phyloP scores from a whole-genome alignment of 2,113 vertebrate species.

The Cochlearius cochlearius region DNA sequence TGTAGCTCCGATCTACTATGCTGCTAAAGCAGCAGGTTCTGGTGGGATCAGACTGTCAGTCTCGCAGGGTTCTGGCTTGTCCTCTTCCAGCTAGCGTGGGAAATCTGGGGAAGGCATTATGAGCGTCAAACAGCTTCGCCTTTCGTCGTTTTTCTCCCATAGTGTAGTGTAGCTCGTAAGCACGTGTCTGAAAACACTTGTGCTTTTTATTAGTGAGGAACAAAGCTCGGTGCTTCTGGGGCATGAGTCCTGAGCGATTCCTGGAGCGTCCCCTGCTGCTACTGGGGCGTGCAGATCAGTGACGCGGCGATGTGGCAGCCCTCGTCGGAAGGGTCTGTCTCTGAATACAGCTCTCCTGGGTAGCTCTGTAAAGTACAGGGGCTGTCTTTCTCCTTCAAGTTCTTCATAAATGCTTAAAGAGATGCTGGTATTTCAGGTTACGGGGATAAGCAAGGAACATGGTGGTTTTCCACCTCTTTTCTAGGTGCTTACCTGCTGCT shows the following conservation, averaged over 20 bases:
- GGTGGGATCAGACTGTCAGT: not conserved
- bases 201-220: not conserved
- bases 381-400: not conserved
- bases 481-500: not conserved
- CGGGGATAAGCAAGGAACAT: fast-evolving
- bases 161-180: not conserved
- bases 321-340: not conserved
- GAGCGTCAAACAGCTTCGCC: not conserved
- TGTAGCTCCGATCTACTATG: not conserved
- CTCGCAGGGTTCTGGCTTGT: not conserved
- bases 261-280: not conserved
- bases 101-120: not conserved
- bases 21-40: not conserved
- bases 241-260: not conserved
- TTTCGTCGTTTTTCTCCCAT: not conserved
- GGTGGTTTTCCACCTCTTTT: not conserved
- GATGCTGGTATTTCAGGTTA: not conserved
- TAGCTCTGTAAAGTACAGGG: not conserved
- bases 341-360: not conserved
- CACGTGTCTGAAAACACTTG: not conserved
- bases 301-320: fast-evolving
- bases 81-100: not conserved
- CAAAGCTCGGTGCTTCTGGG: not conserved
- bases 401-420: not conserved
- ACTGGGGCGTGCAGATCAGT: not conserved